These are phyloP conservation scores for Planococcus citri DNA, from an alignment of 1,140 invertebrate genomes.

Conservation along the genomic window DNA sequence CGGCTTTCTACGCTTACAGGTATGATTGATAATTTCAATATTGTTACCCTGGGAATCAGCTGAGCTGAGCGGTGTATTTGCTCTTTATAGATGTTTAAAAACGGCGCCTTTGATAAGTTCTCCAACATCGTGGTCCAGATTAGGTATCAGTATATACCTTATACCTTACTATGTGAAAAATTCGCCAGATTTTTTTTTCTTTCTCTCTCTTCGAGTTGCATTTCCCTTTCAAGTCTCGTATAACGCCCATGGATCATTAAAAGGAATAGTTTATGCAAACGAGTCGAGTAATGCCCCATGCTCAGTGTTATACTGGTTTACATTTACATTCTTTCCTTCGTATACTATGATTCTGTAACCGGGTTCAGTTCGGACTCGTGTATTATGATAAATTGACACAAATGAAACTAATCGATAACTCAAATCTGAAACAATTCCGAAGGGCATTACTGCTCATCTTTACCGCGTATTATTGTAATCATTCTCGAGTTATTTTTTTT, in stretches of 20 bases:
- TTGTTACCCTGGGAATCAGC: neutral
- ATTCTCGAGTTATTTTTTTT: too few species aligned
- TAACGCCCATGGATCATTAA: neutral
- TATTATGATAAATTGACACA: neutral
- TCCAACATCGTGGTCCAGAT: too few species aligned
- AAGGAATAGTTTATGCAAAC: too few species aligned
- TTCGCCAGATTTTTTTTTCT: too few species aligned
- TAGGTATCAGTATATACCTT: too few species aligned
- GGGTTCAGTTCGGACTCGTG: neutral
- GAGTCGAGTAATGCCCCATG: too few species aligned
- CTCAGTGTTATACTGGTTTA: neutral
- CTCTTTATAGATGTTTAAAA: neutral
- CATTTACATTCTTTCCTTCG: neutral
- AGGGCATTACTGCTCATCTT: neutral
- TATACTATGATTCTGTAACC: too few species aligned
- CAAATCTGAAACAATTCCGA: slow-evolving; percentile 6
- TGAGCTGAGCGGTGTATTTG: neutral
- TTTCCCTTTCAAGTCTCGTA: too few species aligned
- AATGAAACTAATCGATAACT: slow-evolving; percentile 7
- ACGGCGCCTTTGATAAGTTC: too few species aligned
- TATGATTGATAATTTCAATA: slow-evolving; percentile 16
- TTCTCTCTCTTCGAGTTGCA: too few species aligned
- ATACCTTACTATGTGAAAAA: too few species aligned
- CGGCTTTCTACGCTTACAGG: slow-evolving; percentile 10
- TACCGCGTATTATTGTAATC: neutral